Base-by-base conservation (phyloP, 2,888 invertebrate species). In the Arrhopalites spinosus region DNA sequence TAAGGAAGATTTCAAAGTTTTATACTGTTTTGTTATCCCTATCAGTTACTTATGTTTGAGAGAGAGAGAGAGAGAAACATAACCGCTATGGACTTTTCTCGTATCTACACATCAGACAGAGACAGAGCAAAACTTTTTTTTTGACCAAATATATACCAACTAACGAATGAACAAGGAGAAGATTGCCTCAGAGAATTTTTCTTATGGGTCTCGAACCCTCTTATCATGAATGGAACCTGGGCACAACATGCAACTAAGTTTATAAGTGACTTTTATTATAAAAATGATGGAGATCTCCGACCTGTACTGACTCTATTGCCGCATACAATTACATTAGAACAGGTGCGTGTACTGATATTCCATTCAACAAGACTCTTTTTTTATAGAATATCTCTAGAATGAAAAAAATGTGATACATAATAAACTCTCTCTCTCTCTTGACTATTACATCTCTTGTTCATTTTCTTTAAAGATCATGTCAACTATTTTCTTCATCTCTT, bases 241-340 rank as follows among this genome's bases (percentile, higher is more conserved):
- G 17, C n/a, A n/a, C 2, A 5, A 50, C 50, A n/a, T 50, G 11
- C 36, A 36, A 36, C 36, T 63, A 63, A 27, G 27, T n/a, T 63
- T 27, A n/a, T 29, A 29, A 64, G 64, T 66, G 43, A 66, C n/a
- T 66, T 29, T 30, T 66, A 66, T 66, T 36, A 66, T n/a, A 27
- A 53, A 69, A 50, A 50, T 50, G 50, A 50, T 50, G 50, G 50
- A 50, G 50, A 50, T 15, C 50, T 50, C 50, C 36, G 36, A 36
- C 36, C 36, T 36, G 5, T 36, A 8, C 50, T 50, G 7, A 2
- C 3, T 3, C 15, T n/a, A 5, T 50, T 17, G n/a, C 50, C 15
- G n/a, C 50, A 17, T 17, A 17, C 50, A 50, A 50, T 50, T n/a
- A 50, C 15, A 50, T 36, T 50, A 50, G 8, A 50, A 15, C 50